Evolutionary conservation across 1,140 invertebrate species (phyloP).

Genomic region (Glomeris maerens): DNA sequence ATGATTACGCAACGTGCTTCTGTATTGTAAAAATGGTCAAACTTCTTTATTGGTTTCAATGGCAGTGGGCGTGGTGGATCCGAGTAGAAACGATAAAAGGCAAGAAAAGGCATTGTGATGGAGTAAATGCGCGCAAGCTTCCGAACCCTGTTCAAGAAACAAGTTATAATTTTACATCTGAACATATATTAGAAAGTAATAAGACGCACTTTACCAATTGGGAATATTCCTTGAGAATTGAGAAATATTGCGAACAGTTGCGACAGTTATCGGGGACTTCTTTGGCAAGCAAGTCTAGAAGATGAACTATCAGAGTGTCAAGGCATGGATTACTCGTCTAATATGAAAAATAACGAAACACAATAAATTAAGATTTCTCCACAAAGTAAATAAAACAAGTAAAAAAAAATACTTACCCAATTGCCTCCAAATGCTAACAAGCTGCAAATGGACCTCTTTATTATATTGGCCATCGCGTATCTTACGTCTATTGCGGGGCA

Average conservation of each 20-base stretch:
- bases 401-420: not conserved
- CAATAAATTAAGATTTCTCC: slow-evolving; percentile 11
- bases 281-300: slow-evolving; percentile 31
- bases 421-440: not conserved
- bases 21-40: no score
- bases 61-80: slow-evolving; percentile 19
- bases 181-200: not conserved
- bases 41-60: no score
- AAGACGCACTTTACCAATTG: slow-evolving; percentile 27
- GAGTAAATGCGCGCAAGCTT: slow-evolving; percentile 34
- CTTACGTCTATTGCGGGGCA: slow-evolving; percentile 33
- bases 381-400: slow-evolving; percentile 4
- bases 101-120: slow-evolving; percentile 31
- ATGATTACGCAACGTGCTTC: no score
- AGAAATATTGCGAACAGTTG: slow-evolving; percentile 35
- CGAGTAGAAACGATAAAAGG: slow-evolving; percentile 34
- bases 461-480: slow-evolving; percentile 26
- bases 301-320: slow-evolving; percentile 26
- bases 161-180: not conserved
- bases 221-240: slow-evolving; percentile 31
- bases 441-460: slow-evolving; percentile 20
- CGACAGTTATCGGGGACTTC: slow-evolving; percentile 36
- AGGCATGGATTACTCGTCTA: slow-evolving; percentile 26
- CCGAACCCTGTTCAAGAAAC: slow-evolving; percentile 29
- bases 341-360: slow-evolving; percentile 20